phyloP scores from a whole-genome alignment of 2,113 vertebrate species.

The Malurus melanocephalus region DNA sequence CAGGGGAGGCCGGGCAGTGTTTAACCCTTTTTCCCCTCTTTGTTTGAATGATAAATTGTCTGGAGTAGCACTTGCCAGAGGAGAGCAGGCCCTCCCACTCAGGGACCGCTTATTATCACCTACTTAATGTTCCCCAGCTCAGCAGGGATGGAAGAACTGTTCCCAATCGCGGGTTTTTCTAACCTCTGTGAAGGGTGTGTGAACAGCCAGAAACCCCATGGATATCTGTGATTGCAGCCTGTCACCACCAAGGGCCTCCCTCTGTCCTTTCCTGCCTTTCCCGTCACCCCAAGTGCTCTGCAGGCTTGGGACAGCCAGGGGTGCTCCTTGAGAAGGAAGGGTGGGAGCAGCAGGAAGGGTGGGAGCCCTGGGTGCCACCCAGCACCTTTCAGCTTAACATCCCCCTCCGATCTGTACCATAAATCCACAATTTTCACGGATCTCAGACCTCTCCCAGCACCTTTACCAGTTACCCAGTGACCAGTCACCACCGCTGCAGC shows the following conservation, averaged over 20 bases:
- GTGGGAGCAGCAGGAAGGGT: neutral
- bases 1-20: neutral
- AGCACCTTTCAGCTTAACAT: neutral
- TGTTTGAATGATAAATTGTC: slow-evolving; percentile 36
- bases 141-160: neutral
- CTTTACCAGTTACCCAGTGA: neutral
- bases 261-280: neutral
- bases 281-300: neutral
- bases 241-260: neutral
- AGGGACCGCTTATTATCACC: slow-evolving; percentile 40
- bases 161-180: neutral
- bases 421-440: accelerated
- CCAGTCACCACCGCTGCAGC: neutral
- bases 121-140: slow-evolving; percentile 56
- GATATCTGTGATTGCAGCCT: neutral
- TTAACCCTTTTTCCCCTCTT: slow-evolving; percentile 22
- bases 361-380: neutral
- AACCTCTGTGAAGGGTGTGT: neutral
- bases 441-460: neutral
- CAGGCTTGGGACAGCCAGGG: neutral
- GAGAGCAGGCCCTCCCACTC: slow-evolving; percentile 1
- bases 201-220: neutral
- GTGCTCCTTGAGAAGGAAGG: neutral
- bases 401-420: accelerated
- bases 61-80: slow-evolving; percentile 4